These are phyloP conservation scores for Sesia apiformis DNA, from an alignment of 2,888 invertebrate species.

Conservation along the genomic window DNA sequence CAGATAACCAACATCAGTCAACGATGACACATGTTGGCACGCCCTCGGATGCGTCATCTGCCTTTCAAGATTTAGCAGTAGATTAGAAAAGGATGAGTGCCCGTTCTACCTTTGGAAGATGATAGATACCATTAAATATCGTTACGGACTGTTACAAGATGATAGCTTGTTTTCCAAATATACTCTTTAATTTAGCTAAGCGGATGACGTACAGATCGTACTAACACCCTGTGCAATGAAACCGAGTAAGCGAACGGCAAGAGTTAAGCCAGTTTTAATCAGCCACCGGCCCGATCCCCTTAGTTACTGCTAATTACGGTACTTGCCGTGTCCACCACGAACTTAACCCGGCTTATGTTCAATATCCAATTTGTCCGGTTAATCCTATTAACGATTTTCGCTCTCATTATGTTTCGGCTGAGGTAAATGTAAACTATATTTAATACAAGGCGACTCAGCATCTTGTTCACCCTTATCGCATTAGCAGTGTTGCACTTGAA, in stretches of 20 bases:
- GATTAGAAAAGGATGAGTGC: no score
- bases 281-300: conserved; percentile 39
- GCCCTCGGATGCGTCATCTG: no score
- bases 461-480: no score
- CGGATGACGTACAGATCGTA: neutral
- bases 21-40: no score
- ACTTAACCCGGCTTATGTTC: conserved; percentile 54
- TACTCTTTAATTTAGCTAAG: neutral
- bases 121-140: no score
- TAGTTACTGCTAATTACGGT: conserved; percentile 66
- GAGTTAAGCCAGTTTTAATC: conserved; percentile 63
- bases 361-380: conserved; percentile 61
- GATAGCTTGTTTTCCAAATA: neutral
- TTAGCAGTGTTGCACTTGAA: no score
- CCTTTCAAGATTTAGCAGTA: no score
- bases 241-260: conserved; percentile 18
- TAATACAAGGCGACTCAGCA: neutral
- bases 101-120: no score
- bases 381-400: conserved; percentile 61
- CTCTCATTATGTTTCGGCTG: conserved; percentile 38
- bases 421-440: conserved; percentile 2
- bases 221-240: neutral
- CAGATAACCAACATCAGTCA: no score
- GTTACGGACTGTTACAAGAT: no score
- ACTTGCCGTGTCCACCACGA: conserved; percentile 56